A percentile compares a stretch with the other conserved stretches of the same genome.
phyloP scores from a whole-genome alignment of 2,113 vertebrate genomes.

The Butorides virescens region DNA sequence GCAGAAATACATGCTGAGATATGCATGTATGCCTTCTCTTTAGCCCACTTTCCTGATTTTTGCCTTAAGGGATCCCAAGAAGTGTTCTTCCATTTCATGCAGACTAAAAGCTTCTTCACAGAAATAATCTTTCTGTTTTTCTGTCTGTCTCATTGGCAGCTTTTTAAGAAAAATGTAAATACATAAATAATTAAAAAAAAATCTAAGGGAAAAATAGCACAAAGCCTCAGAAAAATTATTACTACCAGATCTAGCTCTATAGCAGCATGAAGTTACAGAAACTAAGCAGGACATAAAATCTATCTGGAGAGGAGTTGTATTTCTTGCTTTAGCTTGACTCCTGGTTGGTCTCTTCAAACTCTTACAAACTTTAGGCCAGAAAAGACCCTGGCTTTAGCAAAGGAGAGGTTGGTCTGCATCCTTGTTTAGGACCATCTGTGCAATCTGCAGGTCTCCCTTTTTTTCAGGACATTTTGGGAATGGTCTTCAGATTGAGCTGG shows the following conservation, averaged over 20 bases:
- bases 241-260: background rate
- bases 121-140: background rate
- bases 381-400: background rate
- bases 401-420: background rate
- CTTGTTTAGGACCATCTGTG: background rate
- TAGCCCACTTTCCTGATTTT: background rate
- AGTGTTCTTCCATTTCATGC: background rate
- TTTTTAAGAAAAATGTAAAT: background rate
- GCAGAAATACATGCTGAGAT: conserved; percentile 18
- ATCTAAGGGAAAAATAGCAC: background rate
- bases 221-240: background rate
- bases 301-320: background rate
- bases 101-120: background rate
- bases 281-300: background rate
- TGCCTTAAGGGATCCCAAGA: background rate
- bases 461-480: background rate
- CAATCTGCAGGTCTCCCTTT: background rate
- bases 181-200: background rate
- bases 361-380: background rate
- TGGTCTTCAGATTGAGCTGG: background rate
- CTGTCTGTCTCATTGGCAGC: background rate
- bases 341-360: background rate
- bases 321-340: background rate
- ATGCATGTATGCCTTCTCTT: background rate
- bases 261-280: background rate